Base-by-base conservation (phyloP, 2,797 vertebrate genomes). In the Diglossa cyanea region DNA sequence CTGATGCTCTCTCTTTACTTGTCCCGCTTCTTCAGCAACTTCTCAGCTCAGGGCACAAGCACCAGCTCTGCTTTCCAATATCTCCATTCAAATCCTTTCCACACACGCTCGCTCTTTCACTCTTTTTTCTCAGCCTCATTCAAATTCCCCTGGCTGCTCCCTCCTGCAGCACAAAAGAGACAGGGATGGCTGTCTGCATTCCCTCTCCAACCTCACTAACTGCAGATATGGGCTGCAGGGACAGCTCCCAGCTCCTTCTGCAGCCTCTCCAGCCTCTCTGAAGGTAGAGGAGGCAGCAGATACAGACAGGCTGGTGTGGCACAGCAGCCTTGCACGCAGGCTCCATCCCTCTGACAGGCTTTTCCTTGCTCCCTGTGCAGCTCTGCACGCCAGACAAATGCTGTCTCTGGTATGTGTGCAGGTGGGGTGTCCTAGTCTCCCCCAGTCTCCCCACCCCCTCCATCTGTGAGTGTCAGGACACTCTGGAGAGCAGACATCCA, bases 281-380 rank as follows among this genome's bases (percentile, higher is more conserved):
- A 63, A 91, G 40, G 44, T 20, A 75, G 39, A 72, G 31, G 33
- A 88, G 62, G 26, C 2, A 13, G 51, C 25, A 58, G 40, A 48
- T 6, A 42, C 44, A 76, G 45, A 48, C 50, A 71, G 42, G 61
- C 17, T n/a, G 40, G 17, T 25, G 48, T 51, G 66, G 44, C 65
- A 31, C 16, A 25, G 48, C 25, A 70, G 37, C 5, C 48, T 58
- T 0, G 0, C 23, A 47, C 0, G 0, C 28, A 37, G 28, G 19
- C 10, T 60, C 10, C 28, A 20, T 61, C 31, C 26, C 39, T 84
- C 66, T 7, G 4, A 10, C 44, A 31, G 48, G 25, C 6, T 86
- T 28, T 54, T 72, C 42, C 60, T 66, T 3, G 1, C 18, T 78
- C 54, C 50, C 55, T 5, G 4, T 26, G 23, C 48, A 80, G 68